These are phyloP conservation scores for Oenanthe oenanthe DNA, from an alignment of 2,113 vertebrate genomes.

Conservation along the genomic window DNA sequence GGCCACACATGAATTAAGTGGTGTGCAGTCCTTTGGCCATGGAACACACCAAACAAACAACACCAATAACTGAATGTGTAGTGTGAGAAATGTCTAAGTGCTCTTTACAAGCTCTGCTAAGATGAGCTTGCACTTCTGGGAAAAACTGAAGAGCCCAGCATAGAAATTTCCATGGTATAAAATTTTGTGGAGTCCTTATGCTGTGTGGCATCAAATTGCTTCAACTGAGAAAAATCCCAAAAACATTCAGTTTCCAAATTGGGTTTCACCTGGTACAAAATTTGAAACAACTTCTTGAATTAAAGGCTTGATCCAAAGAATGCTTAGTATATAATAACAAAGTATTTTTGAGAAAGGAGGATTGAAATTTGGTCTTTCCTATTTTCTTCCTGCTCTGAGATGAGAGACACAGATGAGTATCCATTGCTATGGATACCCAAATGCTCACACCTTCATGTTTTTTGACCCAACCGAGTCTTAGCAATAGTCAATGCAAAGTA, in stretches of 20 bases:
- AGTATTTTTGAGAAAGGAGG: neutral
- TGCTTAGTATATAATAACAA: neutral
- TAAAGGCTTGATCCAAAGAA: neutral
- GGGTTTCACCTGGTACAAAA: neutral
- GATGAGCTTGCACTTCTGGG: neutral
- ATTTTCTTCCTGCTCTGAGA: neutral
- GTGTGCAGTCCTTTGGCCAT: neutral
- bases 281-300: neutral
- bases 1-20: neutral
- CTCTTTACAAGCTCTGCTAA: neutral
- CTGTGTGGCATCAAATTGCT: neutral
- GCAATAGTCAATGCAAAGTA: neutral
- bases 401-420: neutral
- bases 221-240: neutral
- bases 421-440: neutral
- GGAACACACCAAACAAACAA: neutral
- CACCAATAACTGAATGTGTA: neutral
- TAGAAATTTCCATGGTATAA: neutral
- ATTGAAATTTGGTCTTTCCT: neutral
- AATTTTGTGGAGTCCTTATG: neutral
- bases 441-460: neutral
- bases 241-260: neutral
- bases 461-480: neutral
- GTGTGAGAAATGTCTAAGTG: neutral
- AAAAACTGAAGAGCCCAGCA: neutral